A percentile compares a stretch with the other conserved stretches of the same genome.
Conservation (phyloP, 2,113 vertebrate genomes). For the Scomber japonicus region DNA sequence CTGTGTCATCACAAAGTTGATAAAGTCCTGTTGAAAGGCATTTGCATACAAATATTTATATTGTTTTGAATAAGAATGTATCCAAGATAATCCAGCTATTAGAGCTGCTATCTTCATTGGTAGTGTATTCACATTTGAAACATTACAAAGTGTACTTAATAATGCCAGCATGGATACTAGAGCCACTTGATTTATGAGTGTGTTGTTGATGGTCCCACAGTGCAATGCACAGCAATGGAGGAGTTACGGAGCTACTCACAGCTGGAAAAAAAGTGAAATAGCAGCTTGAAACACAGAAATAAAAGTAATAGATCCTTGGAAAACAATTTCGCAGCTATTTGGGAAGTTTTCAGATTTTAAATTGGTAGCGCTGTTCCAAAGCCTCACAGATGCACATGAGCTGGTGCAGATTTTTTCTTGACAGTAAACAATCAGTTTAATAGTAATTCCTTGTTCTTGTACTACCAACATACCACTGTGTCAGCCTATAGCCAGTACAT, state of each 20-base stretch:
- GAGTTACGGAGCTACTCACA: conserved; percentile 6
- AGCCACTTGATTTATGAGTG: conserved; percentile 21
- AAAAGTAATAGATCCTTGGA: neutral
- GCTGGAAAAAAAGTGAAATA: conserved; percentile 30
- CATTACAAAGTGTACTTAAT: neutral
- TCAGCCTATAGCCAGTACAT: neutral
- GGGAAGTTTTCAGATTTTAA: neutral
- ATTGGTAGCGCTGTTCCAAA: neutral
- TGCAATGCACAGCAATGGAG: conserved; percentile 5
- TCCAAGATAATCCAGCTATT: neutral
- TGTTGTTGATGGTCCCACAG: conserved; percentile 12
- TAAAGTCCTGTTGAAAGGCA: neutral
- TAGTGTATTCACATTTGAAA: neutral
- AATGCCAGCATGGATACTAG: conserved; percentile 1
- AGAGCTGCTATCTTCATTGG: neutral
- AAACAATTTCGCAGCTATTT: conserved; percentile 12
- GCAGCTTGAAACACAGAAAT: conserved; percentile 22
- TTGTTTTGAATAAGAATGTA: neutral
- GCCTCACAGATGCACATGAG: neutral
- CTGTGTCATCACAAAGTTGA: neutral
- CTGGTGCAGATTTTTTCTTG: neutral
- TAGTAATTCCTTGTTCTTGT: conserved; percentile 2
- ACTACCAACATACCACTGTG: neutral
- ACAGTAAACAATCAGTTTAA: conserved; percentile 1
- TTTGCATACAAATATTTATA: neutral